Conservation (phyloP, 1,140 invertebrate genomes). For the Gryon sp. region DNA sequence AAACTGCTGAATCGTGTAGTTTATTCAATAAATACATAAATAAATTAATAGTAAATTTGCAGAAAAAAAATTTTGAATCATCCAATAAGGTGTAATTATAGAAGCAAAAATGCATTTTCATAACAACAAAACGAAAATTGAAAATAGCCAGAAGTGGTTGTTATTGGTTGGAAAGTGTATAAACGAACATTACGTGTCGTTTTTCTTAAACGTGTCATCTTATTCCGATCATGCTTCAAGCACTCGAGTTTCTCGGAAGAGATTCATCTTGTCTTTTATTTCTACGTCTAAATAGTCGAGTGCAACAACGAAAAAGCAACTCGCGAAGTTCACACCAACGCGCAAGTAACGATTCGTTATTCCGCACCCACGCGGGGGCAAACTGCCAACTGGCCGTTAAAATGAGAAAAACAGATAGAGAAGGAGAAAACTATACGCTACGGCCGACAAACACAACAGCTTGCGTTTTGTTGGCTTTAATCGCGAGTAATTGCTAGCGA, state of each 20-base stretch:
- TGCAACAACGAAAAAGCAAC: conserved; percentile 56
- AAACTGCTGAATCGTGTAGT: too few species aligned
- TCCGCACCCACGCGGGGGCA: conserved; percentile 62
- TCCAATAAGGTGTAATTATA: too few species aligned
- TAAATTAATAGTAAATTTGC: too few species aligned
- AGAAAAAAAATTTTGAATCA: too few species aligned
- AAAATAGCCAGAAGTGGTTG: conserved; percentile 11
- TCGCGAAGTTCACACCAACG: conserved; percentile 60
- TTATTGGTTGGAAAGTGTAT: conserved; percentile 25
- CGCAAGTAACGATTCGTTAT: conserved; percentile 62
- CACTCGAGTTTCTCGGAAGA: conserved; percentile 59
- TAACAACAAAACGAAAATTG: too few species aligned
- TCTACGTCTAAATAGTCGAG: conserved; percentile 47
- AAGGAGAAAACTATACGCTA: too few species aligned
- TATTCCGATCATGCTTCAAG: conserved; percentile 59
- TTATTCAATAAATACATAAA: too few species aligned
- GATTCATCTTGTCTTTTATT: conserved; percentile 62
- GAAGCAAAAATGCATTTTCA: too few species aligned
- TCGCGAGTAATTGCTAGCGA: conserved; percentile 57
- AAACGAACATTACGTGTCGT: conserved; percentile 48
- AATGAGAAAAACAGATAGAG: conserved; percentile 23
- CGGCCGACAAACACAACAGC: conserved; percentile 33
- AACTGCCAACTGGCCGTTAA: conserved; percentile 60
- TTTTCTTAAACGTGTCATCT: conserved; percentile 42
- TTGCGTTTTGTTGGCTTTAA: conserved; percentile 43